These are phyloP conservation scores for Lophura nycthemera DNA, from an alignment of 2,113 vertebrate species.

Conservation along the genomic window DNA sequence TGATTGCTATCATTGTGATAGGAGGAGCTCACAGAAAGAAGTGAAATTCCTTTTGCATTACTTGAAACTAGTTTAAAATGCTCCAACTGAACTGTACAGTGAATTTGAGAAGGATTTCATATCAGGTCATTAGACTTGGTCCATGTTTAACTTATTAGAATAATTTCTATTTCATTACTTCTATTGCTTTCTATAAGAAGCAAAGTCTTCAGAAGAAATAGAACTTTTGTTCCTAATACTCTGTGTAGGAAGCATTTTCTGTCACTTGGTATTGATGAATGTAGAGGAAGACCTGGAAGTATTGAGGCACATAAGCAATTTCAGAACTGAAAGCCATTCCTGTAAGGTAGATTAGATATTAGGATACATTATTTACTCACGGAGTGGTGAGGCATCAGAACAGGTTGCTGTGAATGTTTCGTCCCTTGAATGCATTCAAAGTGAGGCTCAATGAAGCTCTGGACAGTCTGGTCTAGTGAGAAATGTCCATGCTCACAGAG, in stretches of 20 bases:
- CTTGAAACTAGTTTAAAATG: conserved; percentile 6
- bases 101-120: not conserved
- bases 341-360: not conserved
- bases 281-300: not conserved
- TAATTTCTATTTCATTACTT: not conserved
- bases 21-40: conserved; percentile 15
- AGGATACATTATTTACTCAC: not conserved
- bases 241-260: not conserved
- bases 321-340: not conserved
- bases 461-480: not conserved
- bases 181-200: not conserved
- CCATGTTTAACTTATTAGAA: not conserved
- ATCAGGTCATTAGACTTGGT: not conserved
- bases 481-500: not conserved
- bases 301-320: not conserved
- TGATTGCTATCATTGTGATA: conserved; percentile 25
- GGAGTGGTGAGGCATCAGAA: not conserved
- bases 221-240: not conserved
- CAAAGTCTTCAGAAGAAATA: not conserved
- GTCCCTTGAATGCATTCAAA: not conserved
- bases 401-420: not conserved
- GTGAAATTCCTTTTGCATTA: conserved; percentile 2
- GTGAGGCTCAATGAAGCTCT: not conserved
- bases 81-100: not conserved
- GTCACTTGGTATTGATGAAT: not conserved